phyloP scores from a whole-genome alignment of 2,113 vertebrate genomes.

The Chlorodrepanis virens region DNA sequence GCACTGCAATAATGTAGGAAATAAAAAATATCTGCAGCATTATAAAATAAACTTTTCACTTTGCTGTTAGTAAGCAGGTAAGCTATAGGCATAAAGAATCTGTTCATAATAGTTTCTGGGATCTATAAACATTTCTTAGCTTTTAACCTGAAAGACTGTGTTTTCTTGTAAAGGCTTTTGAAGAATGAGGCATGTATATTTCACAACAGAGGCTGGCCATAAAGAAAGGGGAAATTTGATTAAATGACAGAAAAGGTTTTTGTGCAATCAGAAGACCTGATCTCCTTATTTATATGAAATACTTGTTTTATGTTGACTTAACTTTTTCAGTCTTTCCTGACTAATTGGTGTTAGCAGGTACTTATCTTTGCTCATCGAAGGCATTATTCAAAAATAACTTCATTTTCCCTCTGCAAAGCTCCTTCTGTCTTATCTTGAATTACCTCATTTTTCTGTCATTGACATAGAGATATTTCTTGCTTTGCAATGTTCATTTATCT shows the following conservation, averaged over 20 bases:
- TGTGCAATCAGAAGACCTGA: not conserved
- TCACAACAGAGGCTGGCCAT: not conserved
- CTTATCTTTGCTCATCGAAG: not conserved
- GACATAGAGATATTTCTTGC: not conserved
- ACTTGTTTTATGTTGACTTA: not conserved
- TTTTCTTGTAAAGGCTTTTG: not conserved
- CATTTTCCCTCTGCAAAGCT: not conserved
- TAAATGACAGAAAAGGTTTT: not conserved
- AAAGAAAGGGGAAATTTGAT: not conserved
- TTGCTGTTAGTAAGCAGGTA: not conserved
- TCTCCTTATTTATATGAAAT: not conserved
- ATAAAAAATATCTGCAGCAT: not conserved
- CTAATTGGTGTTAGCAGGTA: not conserved
- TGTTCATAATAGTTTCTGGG: not conserved
- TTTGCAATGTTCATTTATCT: not conserved
- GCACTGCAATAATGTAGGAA: not conserved
- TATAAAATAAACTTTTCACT: not conserved
- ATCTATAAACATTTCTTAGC: not conserved
- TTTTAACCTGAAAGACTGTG: not conserved
- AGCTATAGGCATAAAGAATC: not conserved
- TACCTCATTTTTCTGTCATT: not conserved
- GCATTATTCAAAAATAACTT: not conserved
- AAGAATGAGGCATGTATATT: rapidly evolving
- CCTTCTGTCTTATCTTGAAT: not conserved
- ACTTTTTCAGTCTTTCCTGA: not conserved